A percentile compares a stretch with the other conserved stretches of the same genome.
phyloP scores from a whole-genome alignment of 2,113 vertebrate species.

The Lophotis ruficrista region DNA sequence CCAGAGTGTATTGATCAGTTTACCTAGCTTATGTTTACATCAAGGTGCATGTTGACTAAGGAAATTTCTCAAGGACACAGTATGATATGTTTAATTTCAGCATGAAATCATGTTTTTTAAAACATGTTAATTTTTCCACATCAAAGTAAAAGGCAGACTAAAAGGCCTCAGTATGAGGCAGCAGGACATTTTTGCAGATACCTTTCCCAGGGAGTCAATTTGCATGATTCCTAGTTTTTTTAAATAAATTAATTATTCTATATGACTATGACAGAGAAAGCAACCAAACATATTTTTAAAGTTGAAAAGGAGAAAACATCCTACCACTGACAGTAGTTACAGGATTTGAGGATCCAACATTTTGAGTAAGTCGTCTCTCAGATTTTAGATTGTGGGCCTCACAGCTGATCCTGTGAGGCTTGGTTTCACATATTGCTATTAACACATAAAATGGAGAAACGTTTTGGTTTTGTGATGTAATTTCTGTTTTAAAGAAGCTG shows the following conservation, averaged over 20 bases:
- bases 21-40: neutral
- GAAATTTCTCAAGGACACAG: neutral
- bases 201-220: neutral
- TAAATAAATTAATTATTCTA: neutral
- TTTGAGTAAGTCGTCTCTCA: neutral
- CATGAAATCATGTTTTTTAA: neutral
- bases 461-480: neutral
- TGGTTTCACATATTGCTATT: neutral
- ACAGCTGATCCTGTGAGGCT: neutral
- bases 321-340: neutral
- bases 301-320: neutral
- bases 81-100: neutral
- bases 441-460: neutral
- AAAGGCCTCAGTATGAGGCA: neutral
- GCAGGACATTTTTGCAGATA: neutral
- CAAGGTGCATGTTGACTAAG: neutral
- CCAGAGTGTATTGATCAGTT: neutral
- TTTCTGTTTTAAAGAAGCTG: neutral
- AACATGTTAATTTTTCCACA: neutral
- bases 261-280: neutral
- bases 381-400: neutral
- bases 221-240: neutral
- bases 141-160: neutral
- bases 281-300: neutral
- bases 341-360: neutral